phyloP scores from a whole-genome alignment of 2,888 invertebrate genomes.

The Leucania comma region DNA sequence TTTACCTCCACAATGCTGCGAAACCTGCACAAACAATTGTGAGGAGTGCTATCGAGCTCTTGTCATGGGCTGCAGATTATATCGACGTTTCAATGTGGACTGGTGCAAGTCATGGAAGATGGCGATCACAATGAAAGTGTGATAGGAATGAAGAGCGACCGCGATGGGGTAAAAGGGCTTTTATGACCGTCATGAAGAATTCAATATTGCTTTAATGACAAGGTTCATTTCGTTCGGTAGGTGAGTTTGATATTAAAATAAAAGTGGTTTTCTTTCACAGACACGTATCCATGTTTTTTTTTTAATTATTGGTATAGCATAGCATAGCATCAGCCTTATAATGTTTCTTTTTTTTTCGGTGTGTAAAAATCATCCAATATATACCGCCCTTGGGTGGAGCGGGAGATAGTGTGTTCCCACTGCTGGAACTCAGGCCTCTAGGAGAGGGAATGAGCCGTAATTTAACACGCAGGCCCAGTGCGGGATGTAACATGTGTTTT shows the following conservation, averaged over 20 bases:
- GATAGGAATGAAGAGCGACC: conserved; percentile 6
- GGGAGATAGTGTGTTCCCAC: too few species aligned
- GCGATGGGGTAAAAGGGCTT: not conserved
- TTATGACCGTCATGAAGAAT: not conserved
- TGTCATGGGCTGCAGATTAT: conserved; percentile 32
- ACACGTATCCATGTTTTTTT: not conserved
- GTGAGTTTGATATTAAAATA: not conserved
- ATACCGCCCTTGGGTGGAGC: too few species aligned
- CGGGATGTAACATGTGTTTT: too few species aligned
- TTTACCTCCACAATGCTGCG: conserved; percentile 24
- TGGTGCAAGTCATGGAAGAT: conserved; percentile 20
- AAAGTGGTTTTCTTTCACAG: not conserved
- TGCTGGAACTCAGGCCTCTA: too few species aligned
- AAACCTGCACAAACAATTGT: conserved; percentile 44
- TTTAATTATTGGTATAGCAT: too few species aligned
- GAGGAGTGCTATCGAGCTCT: conserved; percentile 26
- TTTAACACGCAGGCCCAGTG: too few species aligned
- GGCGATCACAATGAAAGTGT: conserved; percentile 27
- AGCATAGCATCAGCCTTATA: too few species aligned
- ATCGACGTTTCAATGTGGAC: conserved; percentile 49
- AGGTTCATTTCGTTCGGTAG: not conserved
- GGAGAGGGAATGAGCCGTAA: too few species aligned
- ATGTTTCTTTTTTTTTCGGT: too few species aligned
- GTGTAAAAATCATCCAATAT: too few species aligned
- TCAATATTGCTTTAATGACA: not conserved